A percentile compares a stretch with the other conserved stretches of the same genome.
These are phyloP conservation scores for Odontamblyopus rebecca DNA, from an alignment of 2,797 vertebrate species.

Conservation along the genomic window DNA sequence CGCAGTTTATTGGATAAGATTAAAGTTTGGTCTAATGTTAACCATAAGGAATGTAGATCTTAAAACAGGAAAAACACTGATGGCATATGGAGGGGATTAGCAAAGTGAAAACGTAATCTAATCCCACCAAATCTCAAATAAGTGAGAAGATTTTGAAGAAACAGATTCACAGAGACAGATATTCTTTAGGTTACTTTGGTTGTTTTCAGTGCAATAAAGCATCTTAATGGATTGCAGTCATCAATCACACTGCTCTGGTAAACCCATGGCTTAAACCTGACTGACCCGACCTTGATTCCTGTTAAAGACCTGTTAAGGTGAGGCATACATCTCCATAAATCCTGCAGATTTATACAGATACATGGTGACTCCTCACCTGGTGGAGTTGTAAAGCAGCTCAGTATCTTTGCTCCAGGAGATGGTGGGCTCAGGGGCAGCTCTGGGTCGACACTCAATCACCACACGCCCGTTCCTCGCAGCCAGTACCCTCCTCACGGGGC, in stretches of 20 bases:
- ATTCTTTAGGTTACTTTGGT: not conserved
- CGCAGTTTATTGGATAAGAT: conserved; percentile 43
- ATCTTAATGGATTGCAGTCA: not conserved
- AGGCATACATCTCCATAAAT: not conserved
- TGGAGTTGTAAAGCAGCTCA: conserved; percentile 89
- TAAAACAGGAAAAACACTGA: conserved; percentile 18
- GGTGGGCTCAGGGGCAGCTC: conserved; percentile 89
- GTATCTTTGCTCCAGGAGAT: conserved; percentile 95
- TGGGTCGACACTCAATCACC: conserved; percentile 92
- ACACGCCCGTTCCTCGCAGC: conserved; percentile 88
- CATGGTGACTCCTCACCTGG: conserved; percentile 78
- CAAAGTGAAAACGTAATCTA: conserved; percentile 19
- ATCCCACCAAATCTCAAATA: conserved; percentile 22
- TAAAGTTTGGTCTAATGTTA: conserved; percentile 57
- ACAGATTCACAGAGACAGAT: not conserved
- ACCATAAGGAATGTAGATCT: conserved; percentile 27
- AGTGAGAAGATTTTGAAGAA: not conserved
- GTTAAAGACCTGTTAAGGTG: not conserved
- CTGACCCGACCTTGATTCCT: not conserved
- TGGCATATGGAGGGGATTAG: conserved; percentile 12
- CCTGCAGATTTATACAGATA: not conserved
- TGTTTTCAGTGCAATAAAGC: not conserved
- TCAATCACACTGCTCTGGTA: not conserved
- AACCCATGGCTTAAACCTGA: not conserved
- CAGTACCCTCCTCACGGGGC: conserved; percentile 87